A percentile compares a stretch with the other conserved stretches of the same genome.
These are phyloP conservation scores for Leucoraja erinaceus DNA, from an alignment of 2,113 vertebrate species.

Conservation along the genomic window DNA sequence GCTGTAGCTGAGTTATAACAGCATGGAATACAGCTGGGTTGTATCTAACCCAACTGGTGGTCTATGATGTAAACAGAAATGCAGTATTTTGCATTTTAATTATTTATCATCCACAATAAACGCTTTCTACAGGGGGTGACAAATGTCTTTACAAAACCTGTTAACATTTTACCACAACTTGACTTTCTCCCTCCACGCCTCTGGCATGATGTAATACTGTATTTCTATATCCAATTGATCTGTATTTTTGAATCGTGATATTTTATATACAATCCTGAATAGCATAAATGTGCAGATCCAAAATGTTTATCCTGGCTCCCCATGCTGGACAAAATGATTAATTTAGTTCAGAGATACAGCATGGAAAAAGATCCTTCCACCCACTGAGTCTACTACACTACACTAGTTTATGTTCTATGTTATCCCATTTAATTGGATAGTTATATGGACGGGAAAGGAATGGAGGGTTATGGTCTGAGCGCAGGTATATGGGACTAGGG, in stretches of 20 bases:
- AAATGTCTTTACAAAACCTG: conserved; percentile 4
- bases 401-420: no score
- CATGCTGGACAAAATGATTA: neutral
- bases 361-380: no score
- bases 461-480: no score
- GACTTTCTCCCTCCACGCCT: neutral
- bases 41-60: conserved; percentile 31
- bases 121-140: neutral
- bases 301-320: neutral
- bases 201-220: neutral
- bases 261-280: neutral
- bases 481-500: no score
- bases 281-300: neutral
- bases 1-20: conserved; percentile 52
- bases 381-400: no score
- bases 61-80: conserved; percentile 35
- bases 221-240: neutral
- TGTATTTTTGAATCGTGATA: neutral
- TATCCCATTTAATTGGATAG: no score
- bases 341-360: no score
- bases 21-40: conserved; percentile 37
- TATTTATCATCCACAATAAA: conserved; percentile 6
- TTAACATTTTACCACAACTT: conserved; percentile 12
- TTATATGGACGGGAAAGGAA: no score
- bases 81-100: conserved; percentile 36